Conservation (phyloP, 2,888 invertebrate species). For the Drosophila recens region DNA sequence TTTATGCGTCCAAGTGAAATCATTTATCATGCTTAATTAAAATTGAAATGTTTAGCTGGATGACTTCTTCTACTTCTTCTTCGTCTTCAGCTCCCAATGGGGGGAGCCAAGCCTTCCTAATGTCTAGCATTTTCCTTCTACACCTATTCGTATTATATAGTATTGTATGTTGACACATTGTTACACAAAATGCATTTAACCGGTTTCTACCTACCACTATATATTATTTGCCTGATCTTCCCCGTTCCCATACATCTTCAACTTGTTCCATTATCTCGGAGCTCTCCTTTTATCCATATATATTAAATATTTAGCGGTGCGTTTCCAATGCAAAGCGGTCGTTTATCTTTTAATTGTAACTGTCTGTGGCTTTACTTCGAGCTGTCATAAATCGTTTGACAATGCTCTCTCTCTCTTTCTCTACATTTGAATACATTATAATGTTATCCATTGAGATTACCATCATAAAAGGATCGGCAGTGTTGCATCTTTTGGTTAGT, state of each 20-base stretch:
- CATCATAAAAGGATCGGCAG: slow-evolving; percentile 67
- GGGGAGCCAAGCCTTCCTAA: slow-evolving; percentile 36
- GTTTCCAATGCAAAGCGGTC: slow-evolving; percentile 75
- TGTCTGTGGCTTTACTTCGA: slow-evolving; percentile 57
- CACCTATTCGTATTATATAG: slow-evolving; percentile 61
- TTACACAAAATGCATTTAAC: slow-evolving; percentile 79
- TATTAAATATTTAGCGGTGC: slow-evolving; percentile 67
- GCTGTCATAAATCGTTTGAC: slow-evolving; percentile 66
- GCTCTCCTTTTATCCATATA: slow-evolving; percentile 14
- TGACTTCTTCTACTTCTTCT: slow-evolving; percentile 36
- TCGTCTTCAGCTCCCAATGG: slow-evolving; percentile 31
- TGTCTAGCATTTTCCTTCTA: slow-evolving; percentile 52
- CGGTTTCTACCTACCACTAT: slow-evolving; percentile 58
- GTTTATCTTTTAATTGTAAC: slow-evolving; percentile 81
- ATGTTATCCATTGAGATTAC: slow-evolving; percentile 60
- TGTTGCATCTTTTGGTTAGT: slow-evolving; percentile 14
- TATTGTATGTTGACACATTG: slow-evolving; percentile 79
- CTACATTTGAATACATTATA: slow-evolving; percentile 44
- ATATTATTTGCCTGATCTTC: slow-evolving; percentile 14
- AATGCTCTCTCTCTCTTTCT: slow-evolving; percentile 24
- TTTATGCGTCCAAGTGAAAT: slow-evolving; percentile 82
- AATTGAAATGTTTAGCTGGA: slow-evolving; percentile 81
- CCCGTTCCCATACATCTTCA: neutral
- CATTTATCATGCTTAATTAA: slow-evolving; percentile 85
- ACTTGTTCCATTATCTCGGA: slow-evolving; percentile 26